Evolutionary conservation across 2,888 invertebrate genomes (phyloP).

Genomic region (Pristionchus entomophagus): DNA sequence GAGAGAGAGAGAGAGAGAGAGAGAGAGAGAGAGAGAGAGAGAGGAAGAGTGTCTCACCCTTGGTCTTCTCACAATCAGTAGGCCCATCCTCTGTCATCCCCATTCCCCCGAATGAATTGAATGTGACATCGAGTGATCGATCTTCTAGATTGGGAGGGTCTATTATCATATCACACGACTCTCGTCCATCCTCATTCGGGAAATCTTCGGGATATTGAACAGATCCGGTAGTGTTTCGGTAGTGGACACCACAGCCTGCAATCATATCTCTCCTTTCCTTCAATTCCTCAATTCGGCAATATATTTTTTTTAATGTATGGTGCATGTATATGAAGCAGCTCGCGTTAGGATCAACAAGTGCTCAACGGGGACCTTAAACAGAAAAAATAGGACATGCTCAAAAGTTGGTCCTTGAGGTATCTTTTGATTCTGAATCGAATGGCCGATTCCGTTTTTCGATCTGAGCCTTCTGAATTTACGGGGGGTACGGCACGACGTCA

Average conservation of each 20-base stretch:
- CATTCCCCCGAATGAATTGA: constrained; percentile 57
- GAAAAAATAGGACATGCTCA: no score
- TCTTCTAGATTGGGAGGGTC: neutral
- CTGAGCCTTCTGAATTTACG: no score
- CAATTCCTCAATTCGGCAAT: no score
- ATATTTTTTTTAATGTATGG: no score
- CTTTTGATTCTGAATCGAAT: no score
- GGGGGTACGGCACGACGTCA: no score
- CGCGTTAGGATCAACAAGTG: no score
- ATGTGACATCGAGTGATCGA: constrained; percentile 55
- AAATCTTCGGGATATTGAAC: constrained; percentile 3
- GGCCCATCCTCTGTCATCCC: constrained; percentile 48
- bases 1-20: no score
- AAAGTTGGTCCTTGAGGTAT: no score
- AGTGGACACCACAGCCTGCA: constrained; percentile 27
- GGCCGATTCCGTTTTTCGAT: no score
- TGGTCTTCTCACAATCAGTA: constrained; percentile 57
- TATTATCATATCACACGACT: constrained; percentile 36
- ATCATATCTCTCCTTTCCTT: neutral
- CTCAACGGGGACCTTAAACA: no score
- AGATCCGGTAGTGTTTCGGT: neutral
- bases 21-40: neutral
- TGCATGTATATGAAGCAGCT: no score
- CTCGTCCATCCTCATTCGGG: neutral
- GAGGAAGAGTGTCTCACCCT: neutral